These are phyloP conservation scores for Malurus cyaneus DNA, from an alignment of 2,113 vertebrate species.

Conservation along the genomic window DNA sequence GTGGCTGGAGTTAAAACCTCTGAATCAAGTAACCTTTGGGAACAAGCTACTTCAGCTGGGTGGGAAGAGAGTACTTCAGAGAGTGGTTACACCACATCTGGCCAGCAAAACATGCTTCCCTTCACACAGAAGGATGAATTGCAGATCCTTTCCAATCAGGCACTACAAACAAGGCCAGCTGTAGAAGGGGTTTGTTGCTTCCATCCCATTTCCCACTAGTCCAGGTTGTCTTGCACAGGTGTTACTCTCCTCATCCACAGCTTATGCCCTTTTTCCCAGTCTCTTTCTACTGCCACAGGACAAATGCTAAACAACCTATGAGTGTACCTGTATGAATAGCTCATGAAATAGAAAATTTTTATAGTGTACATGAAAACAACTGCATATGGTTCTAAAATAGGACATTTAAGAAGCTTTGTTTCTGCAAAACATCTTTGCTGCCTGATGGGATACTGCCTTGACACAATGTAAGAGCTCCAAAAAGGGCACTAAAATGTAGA, in stretches of 20 bases:
- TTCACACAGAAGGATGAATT: neutral
- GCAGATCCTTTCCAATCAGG: neutral
- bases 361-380: neutral
- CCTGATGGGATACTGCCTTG: neutral
- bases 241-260: neutral
- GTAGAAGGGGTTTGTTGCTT: fast-evolving
- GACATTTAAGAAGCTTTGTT: neutral
- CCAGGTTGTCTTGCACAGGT: neutral
- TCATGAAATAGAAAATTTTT: neutral
- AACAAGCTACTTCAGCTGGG: neutral
- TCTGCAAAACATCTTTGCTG: neutral
- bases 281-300: neutral
- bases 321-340: neutral
- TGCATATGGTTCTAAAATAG: neutral
- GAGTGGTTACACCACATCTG: neutral
- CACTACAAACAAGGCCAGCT: neutral
- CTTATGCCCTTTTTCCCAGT: neutral
- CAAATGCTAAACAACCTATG: neutral
- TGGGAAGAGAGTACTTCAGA: neutral
- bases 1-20: neutral
- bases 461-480: neutral
- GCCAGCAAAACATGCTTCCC: neutral
- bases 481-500: neutral
- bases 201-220: neutral
- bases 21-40: neutral